Base-by-base conservation (phyloP, 2,797 vertebrate genomes). In the Euphonia xanthogaster region DNA sequence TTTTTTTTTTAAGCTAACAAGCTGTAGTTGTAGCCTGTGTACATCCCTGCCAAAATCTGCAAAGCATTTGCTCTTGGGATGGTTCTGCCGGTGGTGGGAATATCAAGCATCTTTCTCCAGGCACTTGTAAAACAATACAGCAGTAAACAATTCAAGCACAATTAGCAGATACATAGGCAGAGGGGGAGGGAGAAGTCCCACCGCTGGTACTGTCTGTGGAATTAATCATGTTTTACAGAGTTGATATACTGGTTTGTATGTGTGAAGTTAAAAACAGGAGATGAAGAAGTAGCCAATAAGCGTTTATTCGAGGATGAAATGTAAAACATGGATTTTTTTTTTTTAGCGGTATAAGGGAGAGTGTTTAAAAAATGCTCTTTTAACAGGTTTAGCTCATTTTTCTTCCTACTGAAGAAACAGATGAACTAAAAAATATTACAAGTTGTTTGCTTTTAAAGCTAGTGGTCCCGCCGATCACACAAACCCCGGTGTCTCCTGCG, bases 101-200 rank as follows among this genome's bases (percentile, higher is more conserved):
- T 94, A 96, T 91, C 88, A 80, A 84, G 94, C 96, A 96, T 97
- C 97, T 96, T 97, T 97, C 96, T 97, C 88, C 92, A 94, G 95
- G 96, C 85, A 70, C 94, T 97, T 95, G 96, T 98, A 97, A 97
- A 98, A 97, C 96, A 96, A 96, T 91, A 93, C 85, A 96, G 97
- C 97, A 92, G 97, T 98, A 97, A 98, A 98, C 97, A 98, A 96
- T 97, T 89, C 86, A 45, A 96, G 95, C 94, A 94, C 97, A 98
- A 98, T 98, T 98, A 98, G 96, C 95, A 96, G 96, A 84, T 97
- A 76, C 96, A 96, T 83, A 37, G 94, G 96, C 25, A 44, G 90
- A 96, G 87, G 85, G 95, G 94, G 93, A 96, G 86, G 93, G 92
- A 94, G 89, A 96, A 96, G 94, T 96, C 97, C 96, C 97, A 94